These are phyloP conservation scores for Lasioglossum pauxillum DNA, from an alignment of 2,888 invertebrate genomes.

Conservation along the genomic window DNA sequence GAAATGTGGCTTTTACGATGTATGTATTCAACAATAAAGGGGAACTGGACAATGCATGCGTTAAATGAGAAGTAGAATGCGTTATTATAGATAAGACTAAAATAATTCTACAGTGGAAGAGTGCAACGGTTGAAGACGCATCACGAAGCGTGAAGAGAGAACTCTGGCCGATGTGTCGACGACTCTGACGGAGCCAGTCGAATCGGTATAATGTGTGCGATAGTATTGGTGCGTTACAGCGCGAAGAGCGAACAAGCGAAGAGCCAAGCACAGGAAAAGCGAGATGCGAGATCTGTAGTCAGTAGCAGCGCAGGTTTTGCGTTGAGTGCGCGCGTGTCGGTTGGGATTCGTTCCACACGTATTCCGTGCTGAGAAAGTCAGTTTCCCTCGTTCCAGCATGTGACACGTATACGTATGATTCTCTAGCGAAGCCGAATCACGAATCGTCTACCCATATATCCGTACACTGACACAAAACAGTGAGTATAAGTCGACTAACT, in stretches of 20 bases:
- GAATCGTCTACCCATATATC: background rate
- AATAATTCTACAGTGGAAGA: background rate
- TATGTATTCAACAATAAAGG: background rate
- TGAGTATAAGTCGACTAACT: conserved; percentile 18
- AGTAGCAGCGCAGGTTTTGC: conserved; percentile 47
- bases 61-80: background rate
- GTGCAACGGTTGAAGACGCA: background rate
- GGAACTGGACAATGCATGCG: background rate
- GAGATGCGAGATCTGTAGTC: conserved; percentile 1
- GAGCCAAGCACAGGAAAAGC: conserved; percentile 24
- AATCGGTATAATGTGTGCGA: background rate
- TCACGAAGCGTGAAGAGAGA: background rate
- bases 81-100: background rate
- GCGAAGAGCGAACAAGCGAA: conserved; percentile 19
- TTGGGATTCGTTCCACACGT: background rate
- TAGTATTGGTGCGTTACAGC: conserved; percentile 12
- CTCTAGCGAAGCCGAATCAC: background rate
- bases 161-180: background rate
- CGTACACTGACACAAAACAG: conserved; percentile 5
- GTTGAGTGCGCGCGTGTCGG: conserved; percentile 8
- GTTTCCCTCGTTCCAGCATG: conserved; percentile 21
- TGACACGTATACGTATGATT: conserved; percentile 20
- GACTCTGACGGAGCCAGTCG: background rate
- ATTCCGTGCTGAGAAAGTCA: background rate
- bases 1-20: background rate